Base-by-base conservation (phyloP, 2,888 invertebrate genomes). In the Agrochola litura region DNA sequence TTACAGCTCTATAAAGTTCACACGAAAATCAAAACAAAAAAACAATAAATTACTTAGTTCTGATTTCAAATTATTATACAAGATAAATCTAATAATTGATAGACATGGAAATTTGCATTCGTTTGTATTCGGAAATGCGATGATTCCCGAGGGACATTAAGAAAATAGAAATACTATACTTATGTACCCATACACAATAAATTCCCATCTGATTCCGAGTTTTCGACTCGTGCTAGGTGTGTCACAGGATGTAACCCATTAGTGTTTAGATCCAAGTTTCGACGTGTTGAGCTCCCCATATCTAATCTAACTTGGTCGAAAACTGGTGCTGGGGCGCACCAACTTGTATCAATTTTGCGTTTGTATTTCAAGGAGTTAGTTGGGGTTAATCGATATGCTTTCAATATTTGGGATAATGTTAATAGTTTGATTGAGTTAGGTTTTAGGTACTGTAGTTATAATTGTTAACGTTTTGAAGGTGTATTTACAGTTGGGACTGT, bases 271-370 rank as follows among this genome's bases (percentile, higher is more conserved):
- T 71, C 41, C 49, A 74, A 85, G 67, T 85, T 87, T 72, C 66
- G 64, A 82, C 76, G 83, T 77, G 86, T 85, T 74, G 77, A 85
- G 77, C 68, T 76, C 54, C 66, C 79, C 76, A 79, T 87, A 85
- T 89, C 84, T 88, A 89, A 88, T 88, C 86, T 88, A 89, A 88
- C 89, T 88, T 89, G 73, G 79, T 78, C 70, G 65, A 82, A 83
- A 84, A 85, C 88, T 86, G 81, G 84, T 75, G 77, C 83, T 63
- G 71, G 63, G 66, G 78, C 66, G 73, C 19, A 66, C 75, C 72
- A 86, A 86, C 75, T 87, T 87, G 80, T 84, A 88, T 89, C 86
- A 87, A 88, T 88, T 82, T 87, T 78, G 82, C 81, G 82, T 88
- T 88, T 88, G 82, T 87, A 84, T 86, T 89, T 77, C 81, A 70